Percentiles rank a stretch among this genome's conserved stretches.
These are phyloP conservation scores for Galagoides demidoff DNA, from an alignment of 2,797 vertebrate genomes.

Conservation along the genomic window DNA sequence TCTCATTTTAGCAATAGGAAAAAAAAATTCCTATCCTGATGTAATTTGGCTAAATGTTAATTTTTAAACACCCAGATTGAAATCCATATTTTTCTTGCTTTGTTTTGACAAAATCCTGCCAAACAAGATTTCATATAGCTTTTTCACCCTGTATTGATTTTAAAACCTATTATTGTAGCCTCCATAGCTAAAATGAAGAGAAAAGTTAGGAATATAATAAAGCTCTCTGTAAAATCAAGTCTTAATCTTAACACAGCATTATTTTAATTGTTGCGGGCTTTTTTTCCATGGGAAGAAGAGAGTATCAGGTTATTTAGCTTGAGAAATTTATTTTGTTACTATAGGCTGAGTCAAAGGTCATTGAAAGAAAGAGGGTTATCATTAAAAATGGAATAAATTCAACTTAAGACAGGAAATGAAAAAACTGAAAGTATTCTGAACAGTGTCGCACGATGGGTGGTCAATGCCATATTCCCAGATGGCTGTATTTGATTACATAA, in stretches of 20 bases:
- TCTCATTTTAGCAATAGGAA: background rate
- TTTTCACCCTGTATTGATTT: constrained; percentile 43
- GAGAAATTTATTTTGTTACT: background rate
- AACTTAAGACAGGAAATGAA: background rate
- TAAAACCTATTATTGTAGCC: background rate
- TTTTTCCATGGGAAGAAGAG: background rate
- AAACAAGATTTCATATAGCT: background rate
- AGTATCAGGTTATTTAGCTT: constrained; percentile 6
- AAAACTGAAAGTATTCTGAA: background rate
- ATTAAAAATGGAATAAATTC: background rate
- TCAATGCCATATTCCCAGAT: background rate
- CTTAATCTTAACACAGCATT: background rate
- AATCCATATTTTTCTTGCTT: constrained; percentile 8
- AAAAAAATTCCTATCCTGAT: constrained; percentile 36
- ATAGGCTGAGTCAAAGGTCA: background rate
- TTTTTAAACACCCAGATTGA: constrained; percentile 49
- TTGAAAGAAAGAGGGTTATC: background rate
- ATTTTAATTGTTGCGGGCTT: background rate
- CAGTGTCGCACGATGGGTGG: background rate
- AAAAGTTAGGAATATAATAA: background rate
- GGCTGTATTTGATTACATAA: background rate
- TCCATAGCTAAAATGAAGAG: background rate
- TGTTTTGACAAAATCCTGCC: constrained; percentile 14
- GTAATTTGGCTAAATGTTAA: constrained; percentile 45
- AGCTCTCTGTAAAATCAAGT: background rate